phyloP scores from a whole-genome alignment of 2,888 invertebrate species.

The Chaetoderma sp. region DNA sequence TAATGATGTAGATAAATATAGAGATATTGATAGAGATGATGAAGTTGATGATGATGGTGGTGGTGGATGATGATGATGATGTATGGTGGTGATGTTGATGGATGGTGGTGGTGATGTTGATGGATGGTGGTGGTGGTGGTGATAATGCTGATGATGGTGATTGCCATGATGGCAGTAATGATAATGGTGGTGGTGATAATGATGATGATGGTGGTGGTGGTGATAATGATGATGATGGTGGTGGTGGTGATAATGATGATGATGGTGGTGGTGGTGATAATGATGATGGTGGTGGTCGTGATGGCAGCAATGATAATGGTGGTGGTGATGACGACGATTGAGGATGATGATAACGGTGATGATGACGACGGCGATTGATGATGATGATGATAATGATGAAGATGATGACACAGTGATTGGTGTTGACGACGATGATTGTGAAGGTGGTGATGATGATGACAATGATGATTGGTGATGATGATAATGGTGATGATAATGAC shows the following conservation, averaged over 20 bases:
- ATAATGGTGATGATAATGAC: not conserved
- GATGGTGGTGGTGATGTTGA: no score
- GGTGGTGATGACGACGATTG: not conserved
- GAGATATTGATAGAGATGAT: not conserved
- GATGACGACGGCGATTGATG: not conserved
- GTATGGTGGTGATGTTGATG: no score
- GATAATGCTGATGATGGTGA: no score
- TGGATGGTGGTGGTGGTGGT: no score
- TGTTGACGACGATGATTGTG: not conserved
- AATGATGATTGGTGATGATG: no score
- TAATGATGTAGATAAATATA: no score
- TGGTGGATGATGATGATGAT: no score
- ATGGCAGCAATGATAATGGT: not conserved
- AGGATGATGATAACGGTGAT: slow-evolving; percentile 3
- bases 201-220: no score
- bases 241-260: no score
- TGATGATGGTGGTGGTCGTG: not conserved
- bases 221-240: no score
- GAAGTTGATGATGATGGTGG: slow-evolving; percentile 11
- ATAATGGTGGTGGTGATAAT: no score
- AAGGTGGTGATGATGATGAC: not conserved
- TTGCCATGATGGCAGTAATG: no score
- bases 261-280: not conserved
- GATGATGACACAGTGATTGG: slow-evolving; percentile 7
- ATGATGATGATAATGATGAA: slow-evolving; percentile 17